Base-by-base conservation (phyloP, 2,888 invertebrate genomes). In the Yponomeuta evonymella region DNA sequence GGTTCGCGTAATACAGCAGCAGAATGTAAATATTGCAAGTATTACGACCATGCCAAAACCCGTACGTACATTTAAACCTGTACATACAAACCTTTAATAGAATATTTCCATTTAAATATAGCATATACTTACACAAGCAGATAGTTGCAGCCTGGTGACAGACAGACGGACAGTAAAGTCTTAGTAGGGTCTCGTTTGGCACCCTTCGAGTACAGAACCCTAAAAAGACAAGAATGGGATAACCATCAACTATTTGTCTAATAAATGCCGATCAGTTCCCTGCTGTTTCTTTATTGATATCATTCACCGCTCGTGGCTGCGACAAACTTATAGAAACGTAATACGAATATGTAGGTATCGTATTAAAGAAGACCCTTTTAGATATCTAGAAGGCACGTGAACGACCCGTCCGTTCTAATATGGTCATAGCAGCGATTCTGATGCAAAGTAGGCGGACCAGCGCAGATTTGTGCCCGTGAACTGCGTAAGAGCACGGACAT, bases 401-500 rank as follows among this genome's bases (percentile, higher is more conserved):
- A 23, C 23, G 23, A 23, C 23, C 23, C 23, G 23, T 23, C 23
- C 15, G 51, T 58, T 12, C 51, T 58, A 58, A 1, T 12, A 58
- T 58, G 5, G 51, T 1, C 15, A 15, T 58, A 12, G 51, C 8
- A 58, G 51, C 51, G 15, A 58, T 58, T 58, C 51, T 58, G 51
- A 58, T 58, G 51, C 51, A 3, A 58, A 58, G 51, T 58, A 58
- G 15, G 51, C 51, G 51, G 51, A 15, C 15, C 51, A 15, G 15
- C 51, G 51, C 51, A 58, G 51, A 58, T 58, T 15, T 58, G 15
- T 75, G 86, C 79, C 84, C 87, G 78, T 86, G 87, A 88, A 86
- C 86, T 81, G 81, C 82, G 80, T 77, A 83, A 82, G 83, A 83
- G 81, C 78, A 79, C 51, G 51, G 51, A 81, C 81, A 84, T 83